Base-by-base conservation (phyloP, 2,888 invertebrate species). In the Eucera pruinosa region DNA sequence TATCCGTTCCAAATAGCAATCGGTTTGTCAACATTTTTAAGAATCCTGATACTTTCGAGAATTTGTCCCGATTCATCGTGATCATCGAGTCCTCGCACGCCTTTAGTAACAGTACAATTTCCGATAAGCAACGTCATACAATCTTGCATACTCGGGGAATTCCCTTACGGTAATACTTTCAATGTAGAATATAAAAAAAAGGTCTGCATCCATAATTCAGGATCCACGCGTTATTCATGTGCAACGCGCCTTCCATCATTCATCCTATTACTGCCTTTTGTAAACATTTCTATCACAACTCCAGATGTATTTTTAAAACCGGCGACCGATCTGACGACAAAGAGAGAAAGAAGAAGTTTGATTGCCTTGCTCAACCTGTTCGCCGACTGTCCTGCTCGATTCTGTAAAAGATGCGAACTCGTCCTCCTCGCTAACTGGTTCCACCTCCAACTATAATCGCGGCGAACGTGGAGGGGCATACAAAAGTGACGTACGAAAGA, bases 401-500 rank as follows among this genome's bases (percentile, higher is more conserved):
- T 1, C 5, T 25, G 23, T 20, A 62, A 62, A 57, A 11, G 23
- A 3, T 0, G 11, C 25, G 54, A 18, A 13, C 13, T 41, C 58
- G n/a, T 60, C 55, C 13, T 47, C 45, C 15, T 50, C 15, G 45
- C 39, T 50, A 2, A 2, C n/a, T 18, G 13, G 11, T 76, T 20
- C 67, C 67, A 72, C 67, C 57, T 47, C 67, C 41, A 54, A 3
- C 6, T 1, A 9, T 33, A 5, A 23, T 9, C 3, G 15, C 0
- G 11, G 6, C 5, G 39, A 30, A 11, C 11, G 20, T 47, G 64
- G 67, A 47, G 77, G 58, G 78, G 60, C 15, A 30, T 62, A 78
- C 66, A 78, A 77, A 77, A 67, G 43, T n/a, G 25, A 20, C 9
- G 18, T 4, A 36, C 13, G 5, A 25, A 41, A 55, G 47, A 72